phyloP scores from a whole-genome alignment of 2,797 vertebrate genomes.

The Alcedo atthis region DNA sequence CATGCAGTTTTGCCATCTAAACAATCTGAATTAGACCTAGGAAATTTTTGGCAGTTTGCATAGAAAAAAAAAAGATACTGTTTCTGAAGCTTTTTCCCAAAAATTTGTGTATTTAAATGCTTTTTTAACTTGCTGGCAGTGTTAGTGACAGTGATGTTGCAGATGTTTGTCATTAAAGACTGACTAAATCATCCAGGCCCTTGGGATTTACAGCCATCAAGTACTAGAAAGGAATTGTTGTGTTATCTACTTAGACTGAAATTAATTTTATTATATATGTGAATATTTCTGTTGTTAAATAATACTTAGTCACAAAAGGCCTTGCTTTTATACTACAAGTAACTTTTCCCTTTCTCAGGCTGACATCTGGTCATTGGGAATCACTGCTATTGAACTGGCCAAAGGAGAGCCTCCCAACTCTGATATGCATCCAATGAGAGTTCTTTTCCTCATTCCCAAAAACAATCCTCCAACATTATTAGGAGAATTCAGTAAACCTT shows the following conservation, averaged over 20 bases:
- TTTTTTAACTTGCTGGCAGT: neutral
- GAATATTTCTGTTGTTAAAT: neutral
- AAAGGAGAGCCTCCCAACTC: conserved; percentile 86
- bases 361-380: conserved; percentile 85
- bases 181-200: neutral
- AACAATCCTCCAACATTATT: conserved; percentile 83
- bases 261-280: neutral
- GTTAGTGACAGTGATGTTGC: neutral
- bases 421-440: conserved; percentile 86
- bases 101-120: neutral
- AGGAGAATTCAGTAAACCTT: conserved; percentile 85
- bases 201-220: neutral
- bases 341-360: conserved; percentile 68
- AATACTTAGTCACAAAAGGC: neutral
- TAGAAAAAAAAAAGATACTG: neutral
- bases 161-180: neutral
- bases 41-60: neutral
- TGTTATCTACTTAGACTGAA: neutral
- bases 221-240: neutral
- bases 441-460: conserved; percentile 86
- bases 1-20: neutral
- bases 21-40: neutral
- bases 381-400: conserved; percentile 84
- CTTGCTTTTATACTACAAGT: neutral
- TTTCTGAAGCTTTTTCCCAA: neutral